Percentiles rank a stretch among this genome's conserved stretches.
Conservation (phyloP, 2,888 invertebrate genomes). For the Tenthredo notha region DNA sequence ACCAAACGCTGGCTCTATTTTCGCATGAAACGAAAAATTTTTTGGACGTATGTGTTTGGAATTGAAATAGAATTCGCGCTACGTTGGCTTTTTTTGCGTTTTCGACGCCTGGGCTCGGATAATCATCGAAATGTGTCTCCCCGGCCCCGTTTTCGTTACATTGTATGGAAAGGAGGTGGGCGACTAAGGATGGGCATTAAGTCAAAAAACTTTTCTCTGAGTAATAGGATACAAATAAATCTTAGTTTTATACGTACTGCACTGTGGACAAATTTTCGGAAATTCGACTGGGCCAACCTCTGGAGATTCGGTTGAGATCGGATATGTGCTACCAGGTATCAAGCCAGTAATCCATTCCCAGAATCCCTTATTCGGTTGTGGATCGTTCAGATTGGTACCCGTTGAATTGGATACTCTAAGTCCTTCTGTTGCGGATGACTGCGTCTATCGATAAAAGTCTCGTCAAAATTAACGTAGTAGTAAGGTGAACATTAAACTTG, state of each 20-base stretch:
- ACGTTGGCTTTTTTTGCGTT: too few relatives aligned
- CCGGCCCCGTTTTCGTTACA: too few relatives aligned
- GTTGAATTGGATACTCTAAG: background rate
- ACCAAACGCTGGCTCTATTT: too few relatives aligned
- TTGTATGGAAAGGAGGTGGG: too few relatives aligned
- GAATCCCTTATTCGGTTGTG: slow-evolving; percentile 63
- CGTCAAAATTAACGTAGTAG: background rate
- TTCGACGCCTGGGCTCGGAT: too few relatives aligned
- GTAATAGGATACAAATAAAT: background rate
- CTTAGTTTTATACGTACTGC: slow-evolving; percentile 78
- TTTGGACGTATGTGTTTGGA: too few relatives aligned
- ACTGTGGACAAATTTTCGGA: slow-evolving; percentile 79
- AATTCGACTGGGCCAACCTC: slow-evolving; percentile 67
- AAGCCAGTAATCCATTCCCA: slow-evolving; percentile 79
- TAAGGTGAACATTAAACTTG: background rate
- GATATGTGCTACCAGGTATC: slow-evolving; percentile 67
- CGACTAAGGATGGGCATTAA: too few relatives aligned
- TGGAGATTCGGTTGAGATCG: slow-evolving; percentile 67
- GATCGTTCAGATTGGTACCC: background rate
- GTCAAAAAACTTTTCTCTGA: too few relatives aligned
- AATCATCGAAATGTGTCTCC: too few relatives aligned
- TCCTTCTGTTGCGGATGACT: background rate
- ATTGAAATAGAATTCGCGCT: too few relatives aligned
- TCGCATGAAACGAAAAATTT: too few relatives aligned
- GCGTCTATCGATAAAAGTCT: background rate